These are phyloP conservation scores for Madoqua kirkii DNA, from an alignment of 2,113 vertebrate species.

Conservation along the genomic window DNA sequence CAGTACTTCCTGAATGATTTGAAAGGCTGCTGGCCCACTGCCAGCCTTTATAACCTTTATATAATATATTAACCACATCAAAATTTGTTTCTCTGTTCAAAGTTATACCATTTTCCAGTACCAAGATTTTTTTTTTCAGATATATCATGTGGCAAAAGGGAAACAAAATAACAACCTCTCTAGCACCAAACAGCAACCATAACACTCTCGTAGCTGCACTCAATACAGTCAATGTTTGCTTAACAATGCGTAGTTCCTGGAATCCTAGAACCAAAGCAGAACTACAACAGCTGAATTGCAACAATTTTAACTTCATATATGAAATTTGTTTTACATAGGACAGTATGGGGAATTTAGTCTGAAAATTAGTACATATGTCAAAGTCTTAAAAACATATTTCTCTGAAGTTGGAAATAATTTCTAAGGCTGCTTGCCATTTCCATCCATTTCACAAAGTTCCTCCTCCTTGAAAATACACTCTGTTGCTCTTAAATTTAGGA, in stretches of 20 bases:
- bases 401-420: neutral
- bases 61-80: neutral
- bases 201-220: neutral
- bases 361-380: neutral
- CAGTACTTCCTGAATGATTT: neutral
- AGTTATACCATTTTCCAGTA: neutral
- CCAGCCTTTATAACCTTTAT: neutral
- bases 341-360: neutral
- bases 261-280: neutral
- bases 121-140: neutral
- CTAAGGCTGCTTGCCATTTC: neutral
- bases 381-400: neutral
- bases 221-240: neutral
- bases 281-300: neutral
- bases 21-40: neutral
- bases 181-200: neutral
- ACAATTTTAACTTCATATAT: neutral
- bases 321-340: neutral
- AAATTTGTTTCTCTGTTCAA: constrained; percentile 13
- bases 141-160: neutral
- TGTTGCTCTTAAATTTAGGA: neutral
- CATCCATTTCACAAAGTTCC: neutral
- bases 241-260: neutral
- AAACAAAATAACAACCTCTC: constrained; percentile 20
- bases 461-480: constrained; percentile 11